A percentile compares a stretch with the other conserved stretches of the same genome.
phyloP scores from a whole-genome alignment of 1,140 invertebrate genomes.

The Musca vetustissima region DNA sequence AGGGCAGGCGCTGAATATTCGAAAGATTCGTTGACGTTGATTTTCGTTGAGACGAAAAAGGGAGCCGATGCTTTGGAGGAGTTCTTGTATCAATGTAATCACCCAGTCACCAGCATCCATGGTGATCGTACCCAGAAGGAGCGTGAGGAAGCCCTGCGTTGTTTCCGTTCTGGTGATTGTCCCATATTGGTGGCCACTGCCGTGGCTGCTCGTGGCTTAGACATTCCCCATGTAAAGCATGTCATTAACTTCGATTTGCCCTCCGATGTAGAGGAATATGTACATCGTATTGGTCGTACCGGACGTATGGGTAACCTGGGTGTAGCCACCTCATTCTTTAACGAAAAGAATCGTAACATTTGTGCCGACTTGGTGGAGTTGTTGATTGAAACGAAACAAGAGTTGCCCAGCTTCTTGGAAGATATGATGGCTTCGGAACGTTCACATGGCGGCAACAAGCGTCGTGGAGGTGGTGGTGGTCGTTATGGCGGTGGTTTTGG shows the following conservation, averaged over 20 bases:
- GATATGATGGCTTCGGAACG: constrained; percentile 51
- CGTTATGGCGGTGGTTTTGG: constrained; percentile 72
- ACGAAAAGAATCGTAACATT: constrained; percentile 96
- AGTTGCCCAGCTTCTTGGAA: constrained; percentile 73
- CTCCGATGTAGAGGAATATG: constrained; percentile 95
- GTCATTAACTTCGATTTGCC: constrained; percentile 98
- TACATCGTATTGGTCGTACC: constrained; percentile 97
- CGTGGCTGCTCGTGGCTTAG: constrained; percentile 94
- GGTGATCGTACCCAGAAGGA: constrained; percentile 95
- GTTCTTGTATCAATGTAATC: constrained; percentile 82
- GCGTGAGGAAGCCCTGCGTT: constrained; percentile 89
- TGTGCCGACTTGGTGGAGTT: constrained; percentile 92
- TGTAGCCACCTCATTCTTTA: constrained; percentile 98
- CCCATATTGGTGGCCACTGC: constrained; percentile 98
- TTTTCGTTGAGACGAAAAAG: constrained; percentile 99
- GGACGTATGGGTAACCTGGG: constrained; percentile 93
- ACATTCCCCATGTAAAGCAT: constrained; percentile 97
- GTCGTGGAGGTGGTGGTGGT: constrained; percentile 58
- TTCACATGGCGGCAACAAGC: constrained; percentile 58
- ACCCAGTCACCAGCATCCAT: constrained; percentile 98
- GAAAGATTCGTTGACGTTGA: constrained; percentile 81
- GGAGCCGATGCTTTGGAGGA: constrained; percentile 95
- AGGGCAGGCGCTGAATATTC: constrained; percentile 59
- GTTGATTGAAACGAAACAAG: constrained; percentile 94
- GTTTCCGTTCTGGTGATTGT: constrained; percentile 87